phyloP scores from a whole-genome alignment of 2,888 invertebrate genomes.

The Coelinius sp. region DNA sequence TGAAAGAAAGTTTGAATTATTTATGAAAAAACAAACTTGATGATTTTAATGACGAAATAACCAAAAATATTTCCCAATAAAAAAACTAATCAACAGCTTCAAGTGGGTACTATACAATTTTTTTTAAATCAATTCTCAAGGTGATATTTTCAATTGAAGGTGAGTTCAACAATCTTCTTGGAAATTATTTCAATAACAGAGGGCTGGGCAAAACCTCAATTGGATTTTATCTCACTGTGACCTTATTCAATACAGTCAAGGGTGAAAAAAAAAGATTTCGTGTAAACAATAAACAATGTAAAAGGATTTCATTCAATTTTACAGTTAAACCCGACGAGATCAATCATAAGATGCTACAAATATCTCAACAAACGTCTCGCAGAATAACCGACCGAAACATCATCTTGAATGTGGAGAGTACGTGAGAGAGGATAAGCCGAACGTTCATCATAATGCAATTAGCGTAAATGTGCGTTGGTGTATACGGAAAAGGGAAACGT shows the following conservation, averaged over 20 bases:
- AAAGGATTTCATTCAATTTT: neutral
- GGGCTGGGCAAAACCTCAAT: neutral
- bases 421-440: neutral
- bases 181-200: neutral
- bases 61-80: neutral
- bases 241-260: neutral
- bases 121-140: neutral
- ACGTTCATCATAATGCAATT: conserved; percentile 41
- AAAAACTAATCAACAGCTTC: neutral
- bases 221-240: neutral
- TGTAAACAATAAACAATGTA: neutral
- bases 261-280: neutral
- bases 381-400: conserved; percentile 4
- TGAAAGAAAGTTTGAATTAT: neutral
- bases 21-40: neutral
- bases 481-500: conserved; percentile 37
- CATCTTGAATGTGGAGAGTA: neutral
- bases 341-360: conserved; percentile 4
- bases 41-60: neutral
- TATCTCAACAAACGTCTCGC: neutral
- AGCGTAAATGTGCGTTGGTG: conserved; percentile 39
- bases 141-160: neutral
- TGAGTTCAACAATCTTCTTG: neutral
- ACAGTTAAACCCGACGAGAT: neutral
- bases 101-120: too few relatives aligned